Conservation (phyloP, 2,113 vertebrate genomes). For the Candoia aspera region DNA sequence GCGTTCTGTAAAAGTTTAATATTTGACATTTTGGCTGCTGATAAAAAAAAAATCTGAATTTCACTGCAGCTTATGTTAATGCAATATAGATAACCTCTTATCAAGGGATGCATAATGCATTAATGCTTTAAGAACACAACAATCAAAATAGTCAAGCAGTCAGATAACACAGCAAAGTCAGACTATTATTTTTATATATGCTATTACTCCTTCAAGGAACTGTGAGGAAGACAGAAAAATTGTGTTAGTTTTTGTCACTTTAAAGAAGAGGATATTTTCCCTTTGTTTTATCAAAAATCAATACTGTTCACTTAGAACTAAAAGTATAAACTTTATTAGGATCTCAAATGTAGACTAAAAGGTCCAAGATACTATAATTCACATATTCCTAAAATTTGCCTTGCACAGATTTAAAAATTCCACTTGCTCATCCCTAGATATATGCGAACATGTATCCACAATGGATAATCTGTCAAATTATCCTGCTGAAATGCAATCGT, state of each 20-base stretch:
- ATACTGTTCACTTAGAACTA: neutral
- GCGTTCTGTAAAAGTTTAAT: neutral
- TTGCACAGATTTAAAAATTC: no score
- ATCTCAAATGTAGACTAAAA: no score
- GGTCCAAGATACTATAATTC: no score
- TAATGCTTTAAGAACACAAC: constrained; percentile 10
- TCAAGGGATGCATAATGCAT: neutral
- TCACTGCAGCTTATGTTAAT: constrained; percentile 11
- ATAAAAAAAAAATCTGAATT: neutral
- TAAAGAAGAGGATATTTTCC: no score
- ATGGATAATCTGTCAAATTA: no score
- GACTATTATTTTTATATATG: neutral
- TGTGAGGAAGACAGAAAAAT: neutral
- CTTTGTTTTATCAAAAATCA: neutral
- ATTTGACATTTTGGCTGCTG: neutral
- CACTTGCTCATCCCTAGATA: no score
- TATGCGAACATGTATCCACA: no score
- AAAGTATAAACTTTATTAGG: no score
- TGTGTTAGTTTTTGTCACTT: no score
- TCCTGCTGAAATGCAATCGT: no score
- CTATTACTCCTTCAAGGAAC: neutral
- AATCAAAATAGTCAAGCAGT: neutral
- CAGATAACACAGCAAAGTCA: neutral
- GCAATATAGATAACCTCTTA: constrained; percentile 19
- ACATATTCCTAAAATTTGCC: no score